Conservation (phyloP, 2,797 vertebrate genomes). For the Chaenodraco wilsoni region DNA sequence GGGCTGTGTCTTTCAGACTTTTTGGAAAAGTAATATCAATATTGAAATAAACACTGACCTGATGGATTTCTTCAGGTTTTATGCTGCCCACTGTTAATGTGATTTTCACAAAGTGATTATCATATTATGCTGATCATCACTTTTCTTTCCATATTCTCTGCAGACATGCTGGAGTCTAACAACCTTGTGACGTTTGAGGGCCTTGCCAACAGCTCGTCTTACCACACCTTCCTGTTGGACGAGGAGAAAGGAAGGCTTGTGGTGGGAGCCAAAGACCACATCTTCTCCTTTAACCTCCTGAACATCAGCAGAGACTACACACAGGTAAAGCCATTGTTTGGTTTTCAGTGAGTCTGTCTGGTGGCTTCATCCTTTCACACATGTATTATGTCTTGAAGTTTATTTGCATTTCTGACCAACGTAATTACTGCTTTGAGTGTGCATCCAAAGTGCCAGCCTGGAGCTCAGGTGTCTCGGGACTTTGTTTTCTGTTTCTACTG, state of each 20-base stretch:
- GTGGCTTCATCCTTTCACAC: slow-evolving; percentile 10
- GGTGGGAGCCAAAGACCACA: slow-evolving; percentile 97
- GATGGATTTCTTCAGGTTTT: slow-evolving; percentile 10
- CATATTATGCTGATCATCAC: slow-evolving; percentile 23
- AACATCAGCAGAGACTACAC: slow-evolving; percentile 94
- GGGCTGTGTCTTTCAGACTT: slow-evolving; percentile 4
- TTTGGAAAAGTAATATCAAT: slow-evolving; percentile 4
- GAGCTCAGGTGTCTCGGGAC: slow-evolving; percentile 66
- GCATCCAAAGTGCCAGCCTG: slow-evolving; percentile 49
- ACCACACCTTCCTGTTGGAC: slow-evolving; percentile 96
- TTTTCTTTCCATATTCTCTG: slow-evolving; percentile 61
- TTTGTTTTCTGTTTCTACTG: slow-evolving; percentile 70
- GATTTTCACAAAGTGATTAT: slow-evolving; percentile 18
- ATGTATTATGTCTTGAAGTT: slow-evolving; percentile 4
- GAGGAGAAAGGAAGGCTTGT: slow-evolving; percentile 94
- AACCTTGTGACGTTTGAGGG: slow-evolving; percentile 94
- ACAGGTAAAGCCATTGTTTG: slow-evolving; percentile 83
- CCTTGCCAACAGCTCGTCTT: slow-evolving; percentile 93
- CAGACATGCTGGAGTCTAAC: slow-evolving; percentile 98
- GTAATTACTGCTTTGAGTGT: slow-evolving; percentile 36
- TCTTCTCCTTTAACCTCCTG: slow-evolving; percentile 96
- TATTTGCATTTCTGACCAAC: slow-evolving; percentile 47
- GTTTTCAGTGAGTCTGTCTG: slow-evolving; percentile 25
- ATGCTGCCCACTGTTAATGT: background rate
- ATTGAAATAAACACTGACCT: slow-evolving; percentile 13